Conservation (phyloP, 2,797 vertebrate genomes). For the Halcyon smyrnensis region DNA sequence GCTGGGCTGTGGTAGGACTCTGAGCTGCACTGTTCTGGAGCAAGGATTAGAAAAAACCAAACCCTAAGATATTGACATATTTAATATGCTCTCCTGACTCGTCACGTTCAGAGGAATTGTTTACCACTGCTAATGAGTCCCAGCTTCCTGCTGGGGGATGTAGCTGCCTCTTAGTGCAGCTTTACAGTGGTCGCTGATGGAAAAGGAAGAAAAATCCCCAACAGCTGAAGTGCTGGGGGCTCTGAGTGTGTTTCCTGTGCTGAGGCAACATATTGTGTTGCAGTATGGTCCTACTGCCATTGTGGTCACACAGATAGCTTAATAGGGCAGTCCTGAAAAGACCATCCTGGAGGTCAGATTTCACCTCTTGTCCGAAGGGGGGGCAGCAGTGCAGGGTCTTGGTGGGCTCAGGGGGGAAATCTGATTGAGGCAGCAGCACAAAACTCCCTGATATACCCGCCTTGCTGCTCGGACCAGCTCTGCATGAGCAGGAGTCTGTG, state of each 20-base stretch:
- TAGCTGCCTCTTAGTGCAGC: not conserved
- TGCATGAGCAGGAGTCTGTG: not conserved
- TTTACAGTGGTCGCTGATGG: not conserved
- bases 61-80: not conserved
- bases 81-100: conserved; percentile 46
- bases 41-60: not conserved
- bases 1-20: not conserved
- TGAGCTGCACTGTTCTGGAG: not conserved
- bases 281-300: not conserved
- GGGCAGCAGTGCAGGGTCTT: not conserved
- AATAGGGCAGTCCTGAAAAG: not conserved
- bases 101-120: conserved; percentile 48
- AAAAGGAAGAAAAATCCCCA: not conserved
- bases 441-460: fast-evolving
- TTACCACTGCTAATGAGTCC: conserved; percentile 54
- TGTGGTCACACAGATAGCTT: conserved; percentile 45
- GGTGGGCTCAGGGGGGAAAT: not conserved
- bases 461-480: not conserved
- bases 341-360: not conserved
- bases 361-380: not conserved
- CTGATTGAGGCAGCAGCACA: not conserved
- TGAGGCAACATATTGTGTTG: conserved; percentile 29
- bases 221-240: not conserved
- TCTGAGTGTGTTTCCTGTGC: not conserved
- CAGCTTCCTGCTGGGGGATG: conserved; percentile 53